Base-by-base conservation (phyloP, 2,888 invertebrate species). In the Amphimallon solstitiale region DNA sequence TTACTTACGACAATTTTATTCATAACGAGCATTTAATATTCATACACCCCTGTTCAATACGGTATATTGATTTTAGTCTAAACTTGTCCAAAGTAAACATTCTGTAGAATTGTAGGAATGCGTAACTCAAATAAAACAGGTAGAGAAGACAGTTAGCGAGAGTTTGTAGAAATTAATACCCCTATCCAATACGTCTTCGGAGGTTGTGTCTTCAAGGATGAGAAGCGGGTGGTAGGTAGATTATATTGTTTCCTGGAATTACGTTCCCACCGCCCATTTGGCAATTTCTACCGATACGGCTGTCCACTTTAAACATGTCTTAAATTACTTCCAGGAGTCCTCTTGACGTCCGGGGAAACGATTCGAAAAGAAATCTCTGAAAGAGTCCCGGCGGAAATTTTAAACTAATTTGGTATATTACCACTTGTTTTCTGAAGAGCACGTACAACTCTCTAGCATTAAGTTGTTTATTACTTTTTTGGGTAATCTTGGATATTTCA, bases 161-260 rank as follows among this genome's bases (percentile, higher is more conserved):
- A 59, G 56, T 59, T 40, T 43, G 56, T 59, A 59, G 56, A 59
- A 59, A 59, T 59, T 59, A 59, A 59, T 59, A 59, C 56, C 56
- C 43, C 43, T 51, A 43, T 59, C 43, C 43, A 59, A 43, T 59
- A 59, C n/a, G 43, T 40, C 56, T 59, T 43, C 23, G 43, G 29
- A 21, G 38, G 17, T 19, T 45, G 19, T 45, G 17, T 45, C 9
- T 54, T 21, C 21, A 17, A 14, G 19, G 29, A 12, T 14, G 40
- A 9, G 43, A 43, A 5, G 19, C 19, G 43, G 43, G 29, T 14
- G 10, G 56, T 23, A 59, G 43, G 34, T 59, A 59, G 56, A 43
- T 59, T 59, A 59, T 43, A 59, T 43, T 59, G 56, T 43, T 59
- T 59, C 56, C 43, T 15, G 43, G 56, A 59, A 59, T 59, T 59